Evolutionary conservation across 2,113 vertebrate genomes (phyloP).

Genomic region (Pterocles orientalis): DNA sequence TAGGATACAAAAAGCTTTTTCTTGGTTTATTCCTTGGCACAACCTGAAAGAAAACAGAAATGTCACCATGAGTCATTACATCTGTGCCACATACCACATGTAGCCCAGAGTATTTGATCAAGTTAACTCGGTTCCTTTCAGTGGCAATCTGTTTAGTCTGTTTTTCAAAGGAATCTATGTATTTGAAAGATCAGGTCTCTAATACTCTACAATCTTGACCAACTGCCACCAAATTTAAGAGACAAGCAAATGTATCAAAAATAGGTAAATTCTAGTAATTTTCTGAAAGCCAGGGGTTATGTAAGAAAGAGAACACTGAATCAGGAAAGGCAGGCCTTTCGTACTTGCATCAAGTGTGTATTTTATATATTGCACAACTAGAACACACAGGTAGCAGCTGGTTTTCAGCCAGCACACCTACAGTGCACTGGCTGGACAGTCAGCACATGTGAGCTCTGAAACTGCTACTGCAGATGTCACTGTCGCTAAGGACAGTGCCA

Average conservation of each 20-base stretch:
- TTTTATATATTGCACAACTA: background rate
- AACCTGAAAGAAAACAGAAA: slow-evolving; percentile 64
- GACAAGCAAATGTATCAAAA: background rate
- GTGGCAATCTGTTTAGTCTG: background rate
- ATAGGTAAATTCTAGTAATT: background rate
- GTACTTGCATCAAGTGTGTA: background rate
- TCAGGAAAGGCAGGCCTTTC: background rate
- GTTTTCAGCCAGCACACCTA: background rate
- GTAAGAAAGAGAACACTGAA: background rate
- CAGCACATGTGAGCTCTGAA: background rate
- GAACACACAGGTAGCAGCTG: background rate
- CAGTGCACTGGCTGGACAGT: background rate
- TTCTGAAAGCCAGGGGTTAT: background rate
- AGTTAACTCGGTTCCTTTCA: background rate
- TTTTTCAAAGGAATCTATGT: background rate
- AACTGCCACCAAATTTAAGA: background rate
- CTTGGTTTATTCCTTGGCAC: slow-evolving; percentile 6
- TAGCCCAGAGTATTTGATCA: background rate
- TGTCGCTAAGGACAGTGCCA: background rate
- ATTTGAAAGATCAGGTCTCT: background rate
- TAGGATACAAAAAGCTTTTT: slow-evolving; percentile 66
- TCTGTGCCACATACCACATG: background rate
- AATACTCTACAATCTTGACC: background rate
- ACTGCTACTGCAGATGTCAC: background rate
- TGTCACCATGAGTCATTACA: background rate